Evolutionary conservation across 2,888 invertebrate genomes (phyloP).

Genomic region (Eremobia ochroleuca): DNA sequence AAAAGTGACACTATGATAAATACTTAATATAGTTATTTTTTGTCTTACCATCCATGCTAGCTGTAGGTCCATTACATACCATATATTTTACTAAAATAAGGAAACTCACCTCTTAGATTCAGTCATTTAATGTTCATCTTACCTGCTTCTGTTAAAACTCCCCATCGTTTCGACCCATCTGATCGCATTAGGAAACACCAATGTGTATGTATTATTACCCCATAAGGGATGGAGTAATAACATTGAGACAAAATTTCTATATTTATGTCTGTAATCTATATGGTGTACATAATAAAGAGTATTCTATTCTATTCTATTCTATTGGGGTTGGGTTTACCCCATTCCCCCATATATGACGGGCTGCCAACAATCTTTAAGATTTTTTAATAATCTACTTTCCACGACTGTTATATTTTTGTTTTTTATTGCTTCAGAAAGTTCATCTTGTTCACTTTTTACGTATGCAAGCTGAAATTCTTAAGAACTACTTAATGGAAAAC

Average conservation of each 20-base stretch:
- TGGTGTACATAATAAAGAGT: too few species aligned
- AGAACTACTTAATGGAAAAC: neutral
- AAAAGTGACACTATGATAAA: too few species aligned
- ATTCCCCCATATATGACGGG: neutral
- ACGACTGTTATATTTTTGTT: neutral
- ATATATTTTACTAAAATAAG: constrained; percentile 41
- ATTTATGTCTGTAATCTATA: too few species aligned
- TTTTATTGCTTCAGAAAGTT: neutral
- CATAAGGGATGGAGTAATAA: constrained; percentile 12
- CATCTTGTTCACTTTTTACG: neutral
- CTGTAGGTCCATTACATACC: constrained; percentile 4
- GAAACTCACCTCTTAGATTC: constrained; percentile 36
- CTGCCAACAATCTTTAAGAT: constrained; percentile 10
- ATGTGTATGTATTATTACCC: constrained; percentile 52
- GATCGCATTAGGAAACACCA: constrained; percentile 50
- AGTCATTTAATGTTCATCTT: constrained; percentile 60
- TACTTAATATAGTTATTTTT: too few species aligned
- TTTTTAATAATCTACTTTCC: constrained; percentile 4
- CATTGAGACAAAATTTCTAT: too few species aligned
- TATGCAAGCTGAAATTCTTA: neutral
- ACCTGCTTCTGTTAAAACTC: constrained; percentile 49
- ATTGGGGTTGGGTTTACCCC: constrained; percentile 10
- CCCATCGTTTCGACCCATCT: constrained; percentile 33
- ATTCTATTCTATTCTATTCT: too few species aligned
- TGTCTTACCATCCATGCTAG: neutral